phyloP scores from a whole-genome alignment of 2,888 invertebrate species.

The Augiades crinisus region DNA sequence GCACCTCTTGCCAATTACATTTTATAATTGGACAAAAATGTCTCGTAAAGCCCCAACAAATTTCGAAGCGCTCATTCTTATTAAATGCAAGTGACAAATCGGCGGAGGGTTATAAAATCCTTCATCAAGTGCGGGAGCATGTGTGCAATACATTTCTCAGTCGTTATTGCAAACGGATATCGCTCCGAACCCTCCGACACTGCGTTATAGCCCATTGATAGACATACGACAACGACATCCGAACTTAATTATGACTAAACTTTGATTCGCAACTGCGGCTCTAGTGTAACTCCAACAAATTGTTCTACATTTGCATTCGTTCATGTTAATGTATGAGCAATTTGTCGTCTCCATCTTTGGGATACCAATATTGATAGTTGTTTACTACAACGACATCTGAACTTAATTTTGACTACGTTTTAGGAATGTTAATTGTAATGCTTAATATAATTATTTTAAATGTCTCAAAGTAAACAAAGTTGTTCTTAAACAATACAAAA shows the following conservation, averaged over 20 bases:
- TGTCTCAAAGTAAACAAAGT: no score
- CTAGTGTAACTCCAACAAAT: neutral
- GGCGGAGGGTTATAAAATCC: conserved; percentile 52
- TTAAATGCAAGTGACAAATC: conserved; percentile 28
- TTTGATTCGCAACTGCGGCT: conserved; percentile 17
- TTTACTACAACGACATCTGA: conserved; percentile 54
- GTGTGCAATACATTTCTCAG: conserved; percentile 45
- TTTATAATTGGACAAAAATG: no score
- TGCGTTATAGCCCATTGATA: conserved; percentile 58
- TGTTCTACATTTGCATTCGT: no score
- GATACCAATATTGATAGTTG: no score
- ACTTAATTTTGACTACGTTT: conserved; percentile 44
- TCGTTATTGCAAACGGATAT: conserved; percentile 73
- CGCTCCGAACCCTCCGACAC: conserved; percentile 48
- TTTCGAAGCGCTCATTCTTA: conserved; percentile 11
- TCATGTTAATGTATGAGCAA: no score
- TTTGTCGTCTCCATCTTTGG: no score
- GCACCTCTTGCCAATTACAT: no score
- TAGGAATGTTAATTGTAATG: no score
- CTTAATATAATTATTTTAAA: no score
- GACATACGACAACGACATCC: conserved; percentile 59
- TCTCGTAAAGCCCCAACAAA: conserved; percentile 9
- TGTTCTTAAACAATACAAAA: no score
- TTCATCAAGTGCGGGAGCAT: conserved; percentile 41
- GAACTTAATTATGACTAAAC: conserved; percentile 46